Percentiles rank a stretch among this genome's conserved stretches.
These are phyloP conservation scores for Amiota communis DNA, from an alignment of 2,888 invertebrate genomes.

Conservation along the genomic window DNA sequence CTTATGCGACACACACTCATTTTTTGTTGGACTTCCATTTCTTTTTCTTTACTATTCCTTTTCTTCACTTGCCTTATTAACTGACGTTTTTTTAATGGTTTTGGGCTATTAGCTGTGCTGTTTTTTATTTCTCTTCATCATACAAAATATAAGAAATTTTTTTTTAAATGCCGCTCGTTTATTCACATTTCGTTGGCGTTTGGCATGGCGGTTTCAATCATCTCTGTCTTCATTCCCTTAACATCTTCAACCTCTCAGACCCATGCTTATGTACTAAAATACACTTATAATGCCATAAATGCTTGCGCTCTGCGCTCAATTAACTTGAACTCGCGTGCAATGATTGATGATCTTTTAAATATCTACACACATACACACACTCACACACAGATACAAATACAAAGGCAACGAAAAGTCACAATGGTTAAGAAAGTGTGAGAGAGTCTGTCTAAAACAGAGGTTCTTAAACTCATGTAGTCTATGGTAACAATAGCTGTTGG, in stretches of 20 bases:
- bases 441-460: too few species aligned
- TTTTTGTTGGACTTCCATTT: slow-evolving; percentile 8
- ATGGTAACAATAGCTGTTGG: too few species aligned
- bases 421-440: too few species aligned
- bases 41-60: neutral
- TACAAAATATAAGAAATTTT: slow-evolving; percentile 23
- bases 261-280: neutral
- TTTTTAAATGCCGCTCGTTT: slow-evolving; percentile 26
- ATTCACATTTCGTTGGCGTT: slow-evolving; percentile 44
- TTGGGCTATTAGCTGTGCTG: slow-evolving; percentile 6
- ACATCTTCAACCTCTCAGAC: slow-evolving; percentile 13
- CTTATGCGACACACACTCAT: too few species aligned
- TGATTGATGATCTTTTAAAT: slow-evolving; percentile 71
- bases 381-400: neutral
- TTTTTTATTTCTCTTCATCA: slow-evolving; percentile 4
- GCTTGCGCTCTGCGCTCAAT: slow-evolving; percentile 52
- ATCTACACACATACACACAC: slow-evolving; percentile 40
- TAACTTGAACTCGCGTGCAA: slow-evolving; percentile 56
- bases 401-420: neutral
- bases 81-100: slow-evolving; percentile 1
- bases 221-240: slow-evolving; percentile 34
- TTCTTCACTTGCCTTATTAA: neutral
- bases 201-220: slow-evolving; percentile 48
- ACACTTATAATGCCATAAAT: slow-evolving; percentile 13
- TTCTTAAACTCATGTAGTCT: too few species aligned